Evolutionary conservation across 2,888 invertebrate species (phyloP), one percentile per base, ranked within the genome.

Genomic region (Latheticus oryzae): DNA sequence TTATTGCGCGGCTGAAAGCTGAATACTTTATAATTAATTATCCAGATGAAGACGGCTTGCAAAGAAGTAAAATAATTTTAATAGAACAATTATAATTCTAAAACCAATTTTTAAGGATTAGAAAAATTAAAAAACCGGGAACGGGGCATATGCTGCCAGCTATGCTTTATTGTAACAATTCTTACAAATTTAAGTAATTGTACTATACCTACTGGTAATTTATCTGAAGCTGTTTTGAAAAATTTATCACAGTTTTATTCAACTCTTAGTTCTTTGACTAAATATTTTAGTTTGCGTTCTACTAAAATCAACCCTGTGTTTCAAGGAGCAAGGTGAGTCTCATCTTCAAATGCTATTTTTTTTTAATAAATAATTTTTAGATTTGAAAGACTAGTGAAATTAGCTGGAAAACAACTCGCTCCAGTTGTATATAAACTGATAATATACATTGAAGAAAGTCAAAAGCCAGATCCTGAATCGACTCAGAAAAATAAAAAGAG

Each of bases 391-490:
- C 76, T 85, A 0, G 75, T 85, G 1, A 84, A 85, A 67, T 68
- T 84, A 11, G 80, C 84, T 58, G 87, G 87, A 21, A 86, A 84
- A 69, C 80, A 82, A 63, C 70, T 88, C 1, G 83, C 85, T 0
- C 72, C 80, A 0, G 77, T 81, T 3, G 81, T 82, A 11, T 85
- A 87, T 71, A 80, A 80, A 54, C 78, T 87, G 3, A 84, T 88
- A 21, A 78, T 80, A 0, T 83, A 84, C 67, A 70, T 85, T 13
- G 86, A 86, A 66, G 83, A 83, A 65, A 77, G 77, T 15, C 81
- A 82, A 58, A 75, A 78, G 30, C 67, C 69, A 56, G 74, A 72
- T 24, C 64, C 62, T 7, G 65, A 70, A 45, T 61, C 60, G 5
- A 56, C 70, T 42, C 63, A 60, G 3, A 65, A 67, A 43, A 65